A percentile compares a stretch with the other conserved stretches of the same genome.
Evolutionary conservation across 2,113 vertebrate genomes (phyloP).

Genomic region (Aphyosemion australe): DNA sequence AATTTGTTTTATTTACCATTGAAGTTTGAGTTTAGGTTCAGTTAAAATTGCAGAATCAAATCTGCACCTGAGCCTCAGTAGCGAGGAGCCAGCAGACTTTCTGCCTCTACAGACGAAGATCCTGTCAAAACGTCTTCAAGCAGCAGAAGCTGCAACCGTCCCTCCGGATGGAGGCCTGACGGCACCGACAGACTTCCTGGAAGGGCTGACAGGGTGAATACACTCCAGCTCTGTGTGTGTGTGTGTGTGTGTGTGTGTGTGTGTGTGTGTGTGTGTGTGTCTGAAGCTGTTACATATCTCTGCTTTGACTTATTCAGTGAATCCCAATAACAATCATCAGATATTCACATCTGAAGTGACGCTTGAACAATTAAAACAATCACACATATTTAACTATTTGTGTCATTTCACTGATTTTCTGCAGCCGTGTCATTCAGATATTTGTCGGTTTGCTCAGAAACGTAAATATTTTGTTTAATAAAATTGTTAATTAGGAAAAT

Average conservation of each 20-base stretch:
- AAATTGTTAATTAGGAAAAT: too few species aligned
- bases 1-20: too few species aligned
- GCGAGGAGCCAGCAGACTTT: slow-evolving; percentile 19
- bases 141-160: slow-evolving; percentile 20
- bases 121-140: slow-evolving; percentile 57
- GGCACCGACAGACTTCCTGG: slow-evolving; percentile 9
- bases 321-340: too few species aligned
- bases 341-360: background rate
- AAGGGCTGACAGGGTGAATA: slow-evolving; percentile 21
- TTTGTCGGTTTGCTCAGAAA: too few species aligned
- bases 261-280: background rate
- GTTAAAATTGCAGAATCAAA: too few species aligned
- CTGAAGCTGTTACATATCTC: background rate
- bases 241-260: too few species aligned
- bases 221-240: slow-evolving; percentile 2
- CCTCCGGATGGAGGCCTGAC: slow-evolving; percentile 24
- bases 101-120: slow-evolving; percentile 31
- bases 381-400: too few species aligned
- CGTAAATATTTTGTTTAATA: too few species aligned
- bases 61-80: background rate
- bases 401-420: too few species aligned
- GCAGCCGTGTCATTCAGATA: too few species aligned
- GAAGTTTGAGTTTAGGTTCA: too few species aligned
- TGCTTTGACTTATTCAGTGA: background rate
- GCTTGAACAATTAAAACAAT: background rate